Conservation (phyloP, 2,888 invertebrate genomes). For the Timema cristinae region DNA sequence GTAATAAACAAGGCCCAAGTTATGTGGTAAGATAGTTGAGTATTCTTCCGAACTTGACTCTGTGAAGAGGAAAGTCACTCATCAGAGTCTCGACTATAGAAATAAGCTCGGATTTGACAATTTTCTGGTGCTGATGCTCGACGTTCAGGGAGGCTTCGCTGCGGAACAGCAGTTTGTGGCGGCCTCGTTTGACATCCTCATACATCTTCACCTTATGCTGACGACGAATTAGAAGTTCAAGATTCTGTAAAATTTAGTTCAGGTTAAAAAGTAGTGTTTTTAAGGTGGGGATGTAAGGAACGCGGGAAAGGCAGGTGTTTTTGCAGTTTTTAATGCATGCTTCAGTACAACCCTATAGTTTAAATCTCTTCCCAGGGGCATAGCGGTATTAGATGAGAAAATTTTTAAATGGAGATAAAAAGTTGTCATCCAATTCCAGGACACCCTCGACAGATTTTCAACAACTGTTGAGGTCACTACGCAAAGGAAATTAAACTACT, state of each 20-base stretch:
- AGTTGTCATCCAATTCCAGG: too few species aligned
- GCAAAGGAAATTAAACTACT: too few species aligned
- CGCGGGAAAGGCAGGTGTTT: too few species aligned
- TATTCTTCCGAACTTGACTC: slow-evolving; percentile 36
- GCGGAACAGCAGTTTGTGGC: slow-evolving; percentile 44
- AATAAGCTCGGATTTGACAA: slow-evolving; percentile 55
- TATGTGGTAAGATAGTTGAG: slow-evolving; percentile 34
- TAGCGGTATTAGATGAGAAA: too few species aligned
- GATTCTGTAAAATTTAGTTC: slow-evolving; percentile 44
- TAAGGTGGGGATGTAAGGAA: too few species aligned
- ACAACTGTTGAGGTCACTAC: too few species aligned
- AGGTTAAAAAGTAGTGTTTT: too few species aligned
- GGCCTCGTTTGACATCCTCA: slow-evolving; percentile 44
- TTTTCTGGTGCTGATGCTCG: slow-evolving; percentile 56
- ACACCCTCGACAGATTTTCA: too few species aligned
- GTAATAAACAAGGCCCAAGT: background rate
- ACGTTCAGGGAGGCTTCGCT: slow-evolving; percentile 50
- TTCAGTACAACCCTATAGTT: too few species aligned
- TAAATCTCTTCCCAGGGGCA: too few species aligned
- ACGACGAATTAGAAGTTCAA: slow-evolving; percentile 59
- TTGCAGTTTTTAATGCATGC: too few species aligned
- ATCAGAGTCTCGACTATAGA: slow-evolving; percentile 55
- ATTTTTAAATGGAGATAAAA: too few species aligned
- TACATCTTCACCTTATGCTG: slow-evolving; percentile 66
- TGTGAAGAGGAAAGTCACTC: slow-evolving; percentile 56